Evolutionary conservation across 2,113 vertebrate genomes (phyloP), one percentile per base, ranked within the genome.

Genomic region (Hippocampus comes): DNA sequence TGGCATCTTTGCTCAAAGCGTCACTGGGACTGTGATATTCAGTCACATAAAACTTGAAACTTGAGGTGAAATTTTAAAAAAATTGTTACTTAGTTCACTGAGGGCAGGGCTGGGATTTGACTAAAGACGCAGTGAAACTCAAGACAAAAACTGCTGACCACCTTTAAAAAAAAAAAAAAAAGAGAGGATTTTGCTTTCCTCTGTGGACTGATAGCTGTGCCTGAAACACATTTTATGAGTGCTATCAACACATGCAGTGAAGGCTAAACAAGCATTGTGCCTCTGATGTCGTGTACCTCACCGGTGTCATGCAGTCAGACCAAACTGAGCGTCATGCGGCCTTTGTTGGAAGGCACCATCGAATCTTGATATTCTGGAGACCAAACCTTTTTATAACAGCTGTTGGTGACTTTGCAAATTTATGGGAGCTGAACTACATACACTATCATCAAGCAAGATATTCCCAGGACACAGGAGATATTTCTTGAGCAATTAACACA

Each of bases 1-100:
- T 98, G 93, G 96, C 96, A n/a, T 94, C 95, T 0, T 88, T 99
- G 82, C 87, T 99, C 53, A 99, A 95, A 91, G 93, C 94, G 17
- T 96, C 96, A 0, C 89, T 99, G 85, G 97, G 97, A 83, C 90
- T 99, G 83, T 98, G 89, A 96, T 73, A 15, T 43, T 3, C 18
- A 80, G 65, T 74, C 30, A 25, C 48, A n/a, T 55, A 61, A 67
- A 57, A 73, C 59, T 68, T 27, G 12, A 61, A 57, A 73, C 59
- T 68, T 27, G 12, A 61, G 59, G 61, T 5, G 9, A 8, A 25
- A 3, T 2, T 38, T 2, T 38, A 6, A 38, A 14, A 46, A 42
- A 70, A 71, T 41, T 70, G 30, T 21, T 71, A 46, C 46, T 34
- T 42, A 42, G 68, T 73, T 55, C 14, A 65, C 4, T 53, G 30